Percentiles rank a stretch among this genome's conserved stretches.
These are phyloP conservation scores for Drosophila kanekoi DNA, from an alignment of 2,888 invertebrate genomes.

Conservation along the genomic window DNA sequence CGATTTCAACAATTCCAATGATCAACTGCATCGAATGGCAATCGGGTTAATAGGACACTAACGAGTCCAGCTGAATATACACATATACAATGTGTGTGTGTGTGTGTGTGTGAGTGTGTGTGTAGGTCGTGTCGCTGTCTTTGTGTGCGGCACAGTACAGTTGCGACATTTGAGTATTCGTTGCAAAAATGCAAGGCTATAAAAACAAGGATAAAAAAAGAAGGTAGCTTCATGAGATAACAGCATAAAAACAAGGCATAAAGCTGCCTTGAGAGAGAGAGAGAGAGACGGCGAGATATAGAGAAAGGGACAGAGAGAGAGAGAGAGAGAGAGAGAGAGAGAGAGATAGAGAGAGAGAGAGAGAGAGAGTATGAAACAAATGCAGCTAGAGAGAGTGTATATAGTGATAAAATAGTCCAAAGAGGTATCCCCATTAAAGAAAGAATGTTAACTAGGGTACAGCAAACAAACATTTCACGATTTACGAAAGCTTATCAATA, in stretches of 20 bases:
- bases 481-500: too few species aligned
- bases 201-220: conserved; percentile 9
- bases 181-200: neutral
- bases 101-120: conserved; percentile 9
- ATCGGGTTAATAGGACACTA: conserved; percentile 54
- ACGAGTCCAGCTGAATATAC: conserved; percentile 39
- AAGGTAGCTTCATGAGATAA: neutral
- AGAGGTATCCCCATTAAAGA: too few species aligned
- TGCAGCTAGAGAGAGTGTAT: neutral
- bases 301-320: neutral
- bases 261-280: neutral
- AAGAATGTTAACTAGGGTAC: too few species aligned
- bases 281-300: too few species aligned
- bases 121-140: conserved; percentile 51
- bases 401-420: neutral
- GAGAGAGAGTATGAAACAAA: neutral
- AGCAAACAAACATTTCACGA: too few species aligned
- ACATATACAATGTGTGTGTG: conserved; percentile 1
- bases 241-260: neutral
- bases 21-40: conserved; percentile 37
- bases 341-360: neutral
- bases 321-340: neutral
- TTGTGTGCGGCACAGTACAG: conserved; percentile 30
- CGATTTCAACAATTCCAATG: conserved; percentile 38
- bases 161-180: conserved; percentile 15